These are phyloP conservation scores for Rhinogobio ventralis DNA, from an alignment of 2,797 vertebrate genomes.

Conservation along the genomic window DNA sequence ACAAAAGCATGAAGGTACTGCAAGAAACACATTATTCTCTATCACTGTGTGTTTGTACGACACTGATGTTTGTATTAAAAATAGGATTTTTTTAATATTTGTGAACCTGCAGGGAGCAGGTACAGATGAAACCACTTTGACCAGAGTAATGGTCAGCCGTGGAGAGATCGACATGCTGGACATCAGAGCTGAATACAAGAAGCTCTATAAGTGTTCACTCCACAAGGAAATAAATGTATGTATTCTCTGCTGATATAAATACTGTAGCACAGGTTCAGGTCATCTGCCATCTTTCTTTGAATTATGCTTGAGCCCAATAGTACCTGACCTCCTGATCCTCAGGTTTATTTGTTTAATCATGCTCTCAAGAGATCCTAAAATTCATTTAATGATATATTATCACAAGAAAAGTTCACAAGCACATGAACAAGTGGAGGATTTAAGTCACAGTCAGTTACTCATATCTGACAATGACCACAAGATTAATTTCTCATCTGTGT, in stretches of 20 bases:
- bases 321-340: neutral
- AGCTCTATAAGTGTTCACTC: conserved; percentile 74
- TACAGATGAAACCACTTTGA: conserved; percentile 79
- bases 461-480: neutral
- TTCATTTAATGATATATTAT: neutral
- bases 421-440: neutral
- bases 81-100: neutral
- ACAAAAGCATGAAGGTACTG: conserved; percentile 80
- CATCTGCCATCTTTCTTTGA: conserved; percentile 1
- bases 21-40: neutral
- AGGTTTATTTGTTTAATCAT: neutral
- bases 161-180: conserved; percentile 86
- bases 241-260: conserved; percentile 3
- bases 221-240: conserved; percentile 79
- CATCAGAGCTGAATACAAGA: conserved; percentile 83
- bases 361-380: neutral
- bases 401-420: neutral
- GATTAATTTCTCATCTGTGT: neutral
- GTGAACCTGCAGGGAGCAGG: conserved; percentile 75
- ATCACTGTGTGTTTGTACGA: neutral
- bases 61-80: neutral
- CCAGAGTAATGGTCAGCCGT: conserved; percentile 82
- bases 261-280: neutral
- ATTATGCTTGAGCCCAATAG: neutral
- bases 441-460: neutral